Conservation (phyloP, 2,797 vertebrate genomes). For the Fundulus diaphanus region DNA sequence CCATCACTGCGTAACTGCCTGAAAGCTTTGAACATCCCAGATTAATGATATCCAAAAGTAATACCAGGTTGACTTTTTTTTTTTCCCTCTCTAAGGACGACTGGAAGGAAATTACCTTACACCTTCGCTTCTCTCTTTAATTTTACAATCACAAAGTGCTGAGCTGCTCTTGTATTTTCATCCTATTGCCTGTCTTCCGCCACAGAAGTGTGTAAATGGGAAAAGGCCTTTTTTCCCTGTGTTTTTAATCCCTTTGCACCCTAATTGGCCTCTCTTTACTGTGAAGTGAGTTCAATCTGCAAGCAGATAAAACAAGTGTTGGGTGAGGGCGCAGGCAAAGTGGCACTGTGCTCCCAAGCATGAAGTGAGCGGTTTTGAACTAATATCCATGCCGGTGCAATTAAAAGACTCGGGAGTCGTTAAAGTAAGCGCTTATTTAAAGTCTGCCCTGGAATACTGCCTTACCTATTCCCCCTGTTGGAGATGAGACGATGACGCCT, state of each 20-base stretch:
- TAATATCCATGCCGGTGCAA: conserved; percentile 73
- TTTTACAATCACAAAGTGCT: conserved; percentile 63
- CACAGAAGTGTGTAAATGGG: conserved; percentile 56
- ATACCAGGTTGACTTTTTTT: conserved; percentile 28
- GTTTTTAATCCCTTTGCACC: conserved; percentile 78
- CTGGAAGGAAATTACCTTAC: conserved; percentile 51
- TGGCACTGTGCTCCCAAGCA: conserved; percentile 75
- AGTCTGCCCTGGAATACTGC: conserved; percentile 24
- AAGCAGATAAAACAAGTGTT: conserved; percentile 74
- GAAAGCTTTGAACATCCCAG: conserved; percentile 25
- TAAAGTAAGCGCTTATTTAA: conserved; percentile 46
- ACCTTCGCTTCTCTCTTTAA: conserved; percentile 59
- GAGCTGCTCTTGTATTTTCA: conserved; percentile 53
- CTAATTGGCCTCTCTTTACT: conserved; percentile 81
- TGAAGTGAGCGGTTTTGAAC: conserved; percentile 73
- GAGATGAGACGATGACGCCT: conserved; percentile 41
- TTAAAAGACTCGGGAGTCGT: conserved; percentile 66
- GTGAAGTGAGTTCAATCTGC: conserved; percentile 76
- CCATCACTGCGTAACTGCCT: conserved; percentile 10
- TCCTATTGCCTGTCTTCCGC: conserved; percentile 41
- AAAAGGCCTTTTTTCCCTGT: conserved; percentile 52
- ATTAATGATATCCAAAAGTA: conserved; percentile 40
- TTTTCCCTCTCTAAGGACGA: conserved; percentile 14
- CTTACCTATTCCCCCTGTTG: conserved; percentile 54
- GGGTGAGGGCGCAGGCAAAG: conserved; percentile 60